Conservation (phyloP, 1,140 invertebrate species). For the Anastatus disparis region DNA sequence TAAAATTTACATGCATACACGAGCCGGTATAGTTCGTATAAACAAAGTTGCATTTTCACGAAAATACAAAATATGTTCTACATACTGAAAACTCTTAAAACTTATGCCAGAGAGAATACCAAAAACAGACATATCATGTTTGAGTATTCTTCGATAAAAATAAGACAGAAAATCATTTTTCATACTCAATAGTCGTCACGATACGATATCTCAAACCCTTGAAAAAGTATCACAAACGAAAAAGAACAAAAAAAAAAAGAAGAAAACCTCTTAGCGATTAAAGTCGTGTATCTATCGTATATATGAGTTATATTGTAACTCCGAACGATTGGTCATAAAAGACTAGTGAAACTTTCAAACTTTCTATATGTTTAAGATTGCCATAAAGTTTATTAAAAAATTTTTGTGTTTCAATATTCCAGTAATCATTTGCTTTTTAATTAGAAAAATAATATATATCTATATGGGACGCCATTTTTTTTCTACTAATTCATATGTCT, state of each 20-base stretch:
- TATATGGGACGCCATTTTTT: no score
- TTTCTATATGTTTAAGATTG: constrained; percentile 18
- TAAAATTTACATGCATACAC: no score
- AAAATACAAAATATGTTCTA: no score
- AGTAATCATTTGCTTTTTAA: background rate
- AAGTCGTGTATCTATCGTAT: constrained; percentile 51
- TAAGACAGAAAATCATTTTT: constrained; percentile 34
- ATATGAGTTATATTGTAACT: constrained; percentile 50
- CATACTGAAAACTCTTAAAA: no score
- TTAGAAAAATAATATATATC: background rate
- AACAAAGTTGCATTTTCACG: no score
- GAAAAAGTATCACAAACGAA: constrained; percentile 22
- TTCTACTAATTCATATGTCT: no score
- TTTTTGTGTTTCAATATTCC: background rate
- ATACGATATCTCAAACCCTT: constrained; percentile 26
- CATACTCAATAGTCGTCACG: background rate
- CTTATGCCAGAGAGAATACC: no score
- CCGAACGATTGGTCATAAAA: constrained; percentile 29
- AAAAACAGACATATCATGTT: no score
- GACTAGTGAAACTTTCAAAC: constrained; percentile 22
- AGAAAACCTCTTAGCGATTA: constrained; percentile 55
- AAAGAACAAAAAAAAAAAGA: no score
- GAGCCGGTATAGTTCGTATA: no score
- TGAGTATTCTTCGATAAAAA: no score
- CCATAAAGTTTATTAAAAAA: background rate